Evolutionary conservation across 2,113 vertebrate genomes (phyloP).

Genomic region (Maylandia zebra): DNA sequence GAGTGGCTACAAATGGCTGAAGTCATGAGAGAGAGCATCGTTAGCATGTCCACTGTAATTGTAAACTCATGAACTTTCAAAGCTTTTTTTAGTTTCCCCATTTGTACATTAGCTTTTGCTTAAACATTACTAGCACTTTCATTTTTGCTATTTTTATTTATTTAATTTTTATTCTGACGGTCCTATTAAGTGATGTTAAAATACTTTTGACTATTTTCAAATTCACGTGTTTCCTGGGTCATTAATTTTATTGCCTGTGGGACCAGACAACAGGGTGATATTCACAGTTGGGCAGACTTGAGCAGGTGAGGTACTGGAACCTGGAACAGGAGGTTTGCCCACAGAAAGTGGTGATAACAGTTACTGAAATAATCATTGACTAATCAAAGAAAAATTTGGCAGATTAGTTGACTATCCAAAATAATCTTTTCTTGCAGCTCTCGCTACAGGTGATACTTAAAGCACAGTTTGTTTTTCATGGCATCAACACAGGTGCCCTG

Average conservation of each 20-base stretch:
- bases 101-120: fast-evolving
- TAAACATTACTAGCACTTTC: not conserved
- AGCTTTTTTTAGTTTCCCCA: not conserved
- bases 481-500: not conserved
- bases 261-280: not conserved
- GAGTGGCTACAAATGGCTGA: not conserved
- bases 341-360: not conserved
- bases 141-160: not conserved
- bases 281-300: not conserved
- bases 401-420: not conserved
- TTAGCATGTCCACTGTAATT: not conserved
- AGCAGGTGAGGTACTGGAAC: not conserved
- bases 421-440: not conserved
- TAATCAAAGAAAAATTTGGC: not conserved
- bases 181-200: not conserved
- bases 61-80: not conserved
- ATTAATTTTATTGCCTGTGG: not conserved
- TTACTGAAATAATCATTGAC: not conserved
- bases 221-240: not conserved
- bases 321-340: not conserved
- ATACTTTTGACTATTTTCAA: not conserved
- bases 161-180: not conserved
- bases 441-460: not conserved
- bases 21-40: not conserved
- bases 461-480: not conserved